Percentiles rank a stretch among this genome's conserved stretches.
These are phyloP conservation scores for Thaumetopoea pityocampa DNA, from an alignment of 1,140 invertebrate species.

Conservation along the genomic window DNA sequence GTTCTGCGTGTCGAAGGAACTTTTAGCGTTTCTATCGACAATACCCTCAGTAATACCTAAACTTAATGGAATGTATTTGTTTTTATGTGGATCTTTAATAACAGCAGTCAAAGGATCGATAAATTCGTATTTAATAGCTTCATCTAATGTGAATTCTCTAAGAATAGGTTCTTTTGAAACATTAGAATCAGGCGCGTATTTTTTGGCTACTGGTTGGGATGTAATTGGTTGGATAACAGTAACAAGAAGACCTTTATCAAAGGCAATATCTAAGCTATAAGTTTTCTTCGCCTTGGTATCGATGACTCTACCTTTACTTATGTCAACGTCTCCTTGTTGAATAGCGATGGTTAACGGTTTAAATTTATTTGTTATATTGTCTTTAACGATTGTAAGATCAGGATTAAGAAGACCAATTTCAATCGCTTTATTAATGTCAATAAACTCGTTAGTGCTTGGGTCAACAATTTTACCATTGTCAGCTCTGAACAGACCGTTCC, in stretches of 20 bases:
- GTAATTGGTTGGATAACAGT: constrained; percentile 83
- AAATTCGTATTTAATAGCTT: constrained; percentile 86
- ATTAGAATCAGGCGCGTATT: constrained; percentile 63
- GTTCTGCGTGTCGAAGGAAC: constrained; percentile 81
- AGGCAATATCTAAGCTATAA: constrained; percentile 84
- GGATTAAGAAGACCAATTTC: constrained; percentile 85
- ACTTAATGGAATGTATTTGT: constrained; percentile 83
- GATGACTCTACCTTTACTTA: constrained; percentile 83
- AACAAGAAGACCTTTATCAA: constrained; percentile 84
- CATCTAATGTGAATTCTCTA: constrained; percentile 85
- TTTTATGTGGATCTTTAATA: constrained; percentile 86
- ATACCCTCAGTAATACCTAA: constrained; percentile 83
- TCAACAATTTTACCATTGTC: constrained; percentile 88
- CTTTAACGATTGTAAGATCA: constrained; percentile 85
- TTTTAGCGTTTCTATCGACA: constrained; percentile 80
- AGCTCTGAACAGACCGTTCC: constrained; percentile 84
- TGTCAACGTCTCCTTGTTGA: constrained; percentile 87
- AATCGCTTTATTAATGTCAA: constrained; percentile 85
- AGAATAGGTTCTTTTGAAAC: constrained; percentile 71
- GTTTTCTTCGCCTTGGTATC: constrained; percentile 86
- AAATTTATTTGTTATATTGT: constrained; percentile 83
- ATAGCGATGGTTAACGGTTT: constrained; percentile 86
- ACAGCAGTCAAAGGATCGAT: constrained; percentile 86
- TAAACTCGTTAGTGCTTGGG: constrained; percentile 81
- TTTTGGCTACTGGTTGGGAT: constrained; percentile 76